Evolutionary conservation across 2,888 invertebrate species (phyloP), one percentile per base, ranked within the genome.

Genomic region (Zygaena filipendulae): DNA sequence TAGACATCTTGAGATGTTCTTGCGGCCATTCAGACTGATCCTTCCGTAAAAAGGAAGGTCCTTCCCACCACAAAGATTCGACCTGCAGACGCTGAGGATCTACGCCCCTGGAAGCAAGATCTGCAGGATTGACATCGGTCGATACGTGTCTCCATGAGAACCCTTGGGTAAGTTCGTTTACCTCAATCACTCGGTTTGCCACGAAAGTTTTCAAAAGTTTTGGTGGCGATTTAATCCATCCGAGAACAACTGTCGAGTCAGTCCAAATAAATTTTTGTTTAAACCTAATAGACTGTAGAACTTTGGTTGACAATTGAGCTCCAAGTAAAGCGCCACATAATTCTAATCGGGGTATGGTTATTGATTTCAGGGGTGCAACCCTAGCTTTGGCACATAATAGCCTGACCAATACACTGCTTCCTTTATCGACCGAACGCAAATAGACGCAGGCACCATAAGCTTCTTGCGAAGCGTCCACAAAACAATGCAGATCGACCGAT

Each of bases 81-180:
- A 25, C 8, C 13, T 11, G 9, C 8, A 33, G 11, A 3, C 27
- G 13, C n/a, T 14, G 16, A 6, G 21, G 13, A 7, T n/a, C 14
- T 3, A 29, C 13, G 3, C 26, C 26, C 10, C 29, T 22, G 4
- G 23, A 25, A n/a, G 25, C 25, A n/a, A 27, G 11, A 10, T 30
- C 30, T 3, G 30, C 23, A n/a, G n/a, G n/a, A n/a, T n/a, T n/a
- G n/a, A n/a, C n/a, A n/a, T n/a, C n/a, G n/a, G n/a, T n/a, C n/a
- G 27, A 21, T 6, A 47, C 33, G 29, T 47, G 42, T 3, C n/a
- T 11, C 45, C 45, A 49, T 0, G 22, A 8, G 9, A 12, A 1
- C 10, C 8, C 12, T 4, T 23, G n/a, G 2, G 28, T 19, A 2
- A 23, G 7, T n/a, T 31, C 34, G 10, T 36, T 25, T 12, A 43